phyloP scores from a whole-genome alignment of 2,888 invertebrate genomes.

The Agonopterix heracliana region DNA sequence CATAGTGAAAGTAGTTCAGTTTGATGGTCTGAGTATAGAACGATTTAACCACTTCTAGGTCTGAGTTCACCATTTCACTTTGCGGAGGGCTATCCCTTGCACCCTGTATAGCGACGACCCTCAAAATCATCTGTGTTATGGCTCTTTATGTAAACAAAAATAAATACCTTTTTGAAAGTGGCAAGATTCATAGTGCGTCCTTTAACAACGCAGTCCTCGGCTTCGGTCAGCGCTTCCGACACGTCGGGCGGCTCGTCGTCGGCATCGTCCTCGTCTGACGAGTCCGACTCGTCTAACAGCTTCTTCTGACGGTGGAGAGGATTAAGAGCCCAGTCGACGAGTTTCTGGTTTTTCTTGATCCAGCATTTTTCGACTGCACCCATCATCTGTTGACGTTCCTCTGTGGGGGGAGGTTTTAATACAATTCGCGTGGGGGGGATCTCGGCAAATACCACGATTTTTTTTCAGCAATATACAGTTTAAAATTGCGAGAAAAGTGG shows the following conservation, averaged over 20 bases:
- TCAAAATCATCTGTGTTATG: too few species aligned
- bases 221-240: slow-evolving; percentile 61
- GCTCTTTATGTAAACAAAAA: too few species aligned
- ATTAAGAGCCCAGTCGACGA: slow-evolving; percentile 40
- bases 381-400: slow-evolving; percentile 84
- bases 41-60: too few species aligned
- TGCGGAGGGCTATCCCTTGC: too few species aligned
- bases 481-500: too few species aligned
- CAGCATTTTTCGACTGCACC: slow-evolving; percentile 85
- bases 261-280: slow-evolving; percentile 57
- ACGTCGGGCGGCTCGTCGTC: slow-evolving; percentile 44
- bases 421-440: too few species aligned
- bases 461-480: too few species aligned
- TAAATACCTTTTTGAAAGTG: slow-evolving; percentile 40
- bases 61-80: too few species aligned
- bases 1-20: too few species aligned
- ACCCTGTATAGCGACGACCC: too few species aligned
- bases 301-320: slow-evolving; percentile 41
- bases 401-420: slow-evolving; percentile 39
- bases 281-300: slow-evolving; percentile 34
- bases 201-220: slow-evolving; percentile 84
- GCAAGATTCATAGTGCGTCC: slow-evolving; percentile 36
- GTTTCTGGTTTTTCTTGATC: slow-evolving; percentile 77
- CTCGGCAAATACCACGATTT: too few species aligned
- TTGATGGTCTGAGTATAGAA: too few species aligned